phyloP scores from a whole-genome alignment of 2,113 vertebrate genomes.

The Aptenodytes patagonicus region DNA sequence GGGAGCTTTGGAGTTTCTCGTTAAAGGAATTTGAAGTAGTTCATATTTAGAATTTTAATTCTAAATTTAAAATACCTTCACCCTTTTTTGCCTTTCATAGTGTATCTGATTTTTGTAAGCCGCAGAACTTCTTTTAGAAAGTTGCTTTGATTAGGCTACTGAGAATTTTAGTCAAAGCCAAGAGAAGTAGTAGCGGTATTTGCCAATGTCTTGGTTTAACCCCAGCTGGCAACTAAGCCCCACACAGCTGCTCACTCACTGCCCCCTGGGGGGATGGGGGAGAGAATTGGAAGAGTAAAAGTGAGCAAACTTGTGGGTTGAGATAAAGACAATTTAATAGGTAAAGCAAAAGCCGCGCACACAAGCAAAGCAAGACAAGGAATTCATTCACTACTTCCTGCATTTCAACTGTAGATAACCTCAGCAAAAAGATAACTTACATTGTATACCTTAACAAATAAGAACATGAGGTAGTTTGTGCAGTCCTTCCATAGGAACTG shows the following conservation, averaged over 20 bases:
- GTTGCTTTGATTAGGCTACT: neutral
- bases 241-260: no score
- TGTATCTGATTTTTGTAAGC: neutral
- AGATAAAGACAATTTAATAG: no score
- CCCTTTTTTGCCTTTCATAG: neutral
- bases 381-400: no score
- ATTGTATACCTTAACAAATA: neutral
- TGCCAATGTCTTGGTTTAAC: neutral
- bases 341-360: no score
- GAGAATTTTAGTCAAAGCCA: neutral
- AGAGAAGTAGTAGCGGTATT: accelerated
- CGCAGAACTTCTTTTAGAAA: neutral
- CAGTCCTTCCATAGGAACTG: neutral
- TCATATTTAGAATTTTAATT: neutral
- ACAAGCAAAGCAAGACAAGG: no score
- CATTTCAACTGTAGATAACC: neutral
- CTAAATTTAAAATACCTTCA: neutral
- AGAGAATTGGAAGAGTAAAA: no score
- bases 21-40: neutral
- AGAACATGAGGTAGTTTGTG: neutral
- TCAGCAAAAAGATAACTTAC: neutral
- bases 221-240: no score
- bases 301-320: no score
- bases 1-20: neutral
- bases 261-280: no score